Conservation (phyloP, 2,797 vertebrate species). For the Botia kubotai region DNA sequence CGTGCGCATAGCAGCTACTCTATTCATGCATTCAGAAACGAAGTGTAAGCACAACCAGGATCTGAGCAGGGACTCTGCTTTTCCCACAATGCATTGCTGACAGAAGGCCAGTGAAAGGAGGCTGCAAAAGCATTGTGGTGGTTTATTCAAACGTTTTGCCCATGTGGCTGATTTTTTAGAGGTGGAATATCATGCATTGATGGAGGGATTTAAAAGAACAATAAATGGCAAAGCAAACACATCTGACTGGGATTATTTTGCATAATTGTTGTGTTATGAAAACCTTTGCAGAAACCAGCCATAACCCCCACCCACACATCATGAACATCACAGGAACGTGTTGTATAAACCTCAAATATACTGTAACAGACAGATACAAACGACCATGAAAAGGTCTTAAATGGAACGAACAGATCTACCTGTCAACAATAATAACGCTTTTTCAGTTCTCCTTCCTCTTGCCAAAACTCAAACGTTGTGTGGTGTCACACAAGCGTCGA, state of each 20-base stretch:
- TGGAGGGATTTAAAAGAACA: conserved; percentile 13
- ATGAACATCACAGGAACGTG: not conserved
- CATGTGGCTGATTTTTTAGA: conserved; percentile 32
- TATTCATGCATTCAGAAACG: conserved; percentile 60
- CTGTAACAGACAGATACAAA: conserved; percentile 10
- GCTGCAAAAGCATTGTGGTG: conserved; percentile 65
- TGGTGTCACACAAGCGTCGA: not conserved
- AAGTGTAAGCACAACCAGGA: conserved; percentile 66
- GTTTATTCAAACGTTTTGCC: conserved; percentile 45
- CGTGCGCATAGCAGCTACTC: not conserved
- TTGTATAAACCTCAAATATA: conserved; percentile 14
- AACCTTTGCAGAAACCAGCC: not conserved
- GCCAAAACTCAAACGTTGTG: not conserved
- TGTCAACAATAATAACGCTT: conserved; percentile 7
- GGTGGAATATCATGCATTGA: conserved; percentile 22
- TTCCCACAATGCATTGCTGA: conserved; percentile 70
- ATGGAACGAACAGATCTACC: not conserved
- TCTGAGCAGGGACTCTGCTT: conserved; percentile 68
- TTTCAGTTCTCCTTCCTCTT: not conserved
- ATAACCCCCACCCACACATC: conserved; percentile 8
- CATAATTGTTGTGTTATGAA: not conserved
- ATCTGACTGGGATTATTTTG: not conserved
- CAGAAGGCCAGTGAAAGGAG: conserved; percentile 67
- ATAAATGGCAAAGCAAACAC: not conserved
- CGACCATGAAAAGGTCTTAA: conserved; percentile 22